Base-by-base conservation (phyloP, 2,888 invertebrate species). In the Acronicta psi region DNA sequence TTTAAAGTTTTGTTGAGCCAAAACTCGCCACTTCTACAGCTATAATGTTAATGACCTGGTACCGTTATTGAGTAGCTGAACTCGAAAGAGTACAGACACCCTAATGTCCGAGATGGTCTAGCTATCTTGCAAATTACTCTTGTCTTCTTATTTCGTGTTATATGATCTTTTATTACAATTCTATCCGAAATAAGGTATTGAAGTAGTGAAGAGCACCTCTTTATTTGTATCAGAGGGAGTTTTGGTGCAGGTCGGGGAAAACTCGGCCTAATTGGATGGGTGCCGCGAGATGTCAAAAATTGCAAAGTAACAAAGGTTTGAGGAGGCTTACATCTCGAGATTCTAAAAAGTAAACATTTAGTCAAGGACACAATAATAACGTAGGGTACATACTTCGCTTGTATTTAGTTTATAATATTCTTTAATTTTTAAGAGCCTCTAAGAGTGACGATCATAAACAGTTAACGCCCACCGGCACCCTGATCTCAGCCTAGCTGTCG, bases 61-160 rank as follows among this genome's bases (percentile, higher is more conserved):
- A 71, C 52, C 52, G 45, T 53, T 63, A 62, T 59, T 66, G 61
- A 50, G 65, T 20, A 41, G 54, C 25, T 45, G 56, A 63, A 72
- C 50, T 75, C 59, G 9, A 31, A 31, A 49, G 58, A 74, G 45
- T 45, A 16, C 53, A 37, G 36, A 23, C 23, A 42, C 31, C 17
- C 55, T 61, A 66, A 75, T 61, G 54, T 50, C 45, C 53, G 37
- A 50, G 34, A 46, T 18, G 57, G 67, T 58, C 62, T 50, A 59
- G 72, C 49, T 59, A 66, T 62, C 36, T 58, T 54, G 13, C n/a
- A 73, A 73, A 75, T 59, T 71, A 52, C 55, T 51, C 44, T 45
- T 25, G 45, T 46, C 45, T 52, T 56, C 42, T 29, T 38, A 41
- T 47, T 71, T 61, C 23, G 23, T 23, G 14, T 61, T 52, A 57